Evolutionary conservation across 2,888 invertebrate species (phyloP).

Genomic region (Scaeva pyrastri): DNA sequence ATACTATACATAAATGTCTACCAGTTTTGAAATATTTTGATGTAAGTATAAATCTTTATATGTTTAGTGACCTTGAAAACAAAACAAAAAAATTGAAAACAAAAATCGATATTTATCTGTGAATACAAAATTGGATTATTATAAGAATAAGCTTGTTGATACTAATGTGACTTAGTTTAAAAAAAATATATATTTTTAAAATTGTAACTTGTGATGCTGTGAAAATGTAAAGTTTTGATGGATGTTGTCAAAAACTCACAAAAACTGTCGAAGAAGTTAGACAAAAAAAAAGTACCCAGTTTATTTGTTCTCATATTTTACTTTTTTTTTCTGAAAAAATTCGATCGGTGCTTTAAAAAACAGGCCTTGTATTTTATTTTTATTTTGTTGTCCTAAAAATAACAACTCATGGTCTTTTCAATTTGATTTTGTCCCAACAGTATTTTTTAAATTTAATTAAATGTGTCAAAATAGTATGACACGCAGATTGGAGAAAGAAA

Average conservation of each 20-base stretch:
- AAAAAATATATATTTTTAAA: neutral
- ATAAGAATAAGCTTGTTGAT: constrained; percentile 54
- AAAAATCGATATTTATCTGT: constrained; percentile 74
- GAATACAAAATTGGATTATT: constrained; percentile 59
- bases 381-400: constrained; percentile 11
- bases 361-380: constrained; percentile 4
- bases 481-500: neutral
- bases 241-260: too few species aligned
- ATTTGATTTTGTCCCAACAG: constrained; percentile 21
- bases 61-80: constrained; percentile 47
- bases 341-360: constrained; percentile 15
- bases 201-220: neutral
- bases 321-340: neutral
- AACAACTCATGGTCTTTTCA: neutral
- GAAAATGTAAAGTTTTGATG: neutral
- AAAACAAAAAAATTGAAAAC: neutral
- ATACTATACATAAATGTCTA: constrained; percentile 74
- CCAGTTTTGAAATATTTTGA: constrained; percentile 71
- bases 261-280: neutral
- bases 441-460: constrained; percentile 28
- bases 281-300: neutral
- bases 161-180: constrained; percentile 53
- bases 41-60: constrained; percentile 66
- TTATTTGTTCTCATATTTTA: too few species aligned
- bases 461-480: constrained; percentile 12